These are phyloP conservation scores for Poecile atricapillus DNA, from an alignment of 2,113 vertebrate genomes.

Conservation along the genomic window DNA sequence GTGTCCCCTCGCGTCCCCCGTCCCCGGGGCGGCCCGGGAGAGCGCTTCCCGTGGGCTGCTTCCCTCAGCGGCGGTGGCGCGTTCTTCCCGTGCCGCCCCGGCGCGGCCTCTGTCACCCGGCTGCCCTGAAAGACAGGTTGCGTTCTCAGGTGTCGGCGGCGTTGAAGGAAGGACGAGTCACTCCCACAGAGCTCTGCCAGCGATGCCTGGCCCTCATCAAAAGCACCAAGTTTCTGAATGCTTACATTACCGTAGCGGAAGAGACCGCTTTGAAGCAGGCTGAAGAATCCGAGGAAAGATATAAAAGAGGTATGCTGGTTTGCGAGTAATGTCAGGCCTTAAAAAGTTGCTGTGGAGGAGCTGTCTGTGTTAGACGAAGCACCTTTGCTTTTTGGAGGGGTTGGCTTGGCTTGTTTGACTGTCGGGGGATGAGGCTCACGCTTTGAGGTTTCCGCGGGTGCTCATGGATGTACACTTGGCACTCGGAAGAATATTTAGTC, in stretches of 20 bases:
- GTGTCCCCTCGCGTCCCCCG: accelerated
- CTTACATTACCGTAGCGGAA: constrained; percentile 87
- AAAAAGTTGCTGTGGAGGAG: neutral
- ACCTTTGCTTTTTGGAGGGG: neutral
- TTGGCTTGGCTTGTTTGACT: accelerated
- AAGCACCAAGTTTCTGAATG: constrained; percentile 85
- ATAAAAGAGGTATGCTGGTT: constrained; percentile 74
- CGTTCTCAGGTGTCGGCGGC: constrained; percentile 80
- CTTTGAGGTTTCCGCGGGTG: too few species aligned
- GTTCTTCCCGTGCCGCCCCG: accelerated
- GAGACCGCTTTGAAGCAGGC: constrained; percentile 87
- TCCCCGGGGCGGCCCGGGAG: neutral
- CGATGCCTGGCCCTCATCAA: constrained; percentile 84
- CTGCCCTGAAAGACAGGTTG: neutral
- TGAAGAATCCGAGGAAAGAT: constrained; percentile 80
- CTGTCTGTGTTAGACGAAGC: neutral
- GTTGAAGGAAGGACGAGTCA: constrained; percentile 80
- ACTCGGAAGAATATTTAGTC: accelerated
- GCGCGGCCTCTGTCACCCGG: neutral
- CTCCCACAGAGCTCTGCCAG: constrained; percentile 87
- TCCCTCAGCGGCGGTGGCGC: neutral
- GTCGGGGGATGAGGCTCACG: accelerated
- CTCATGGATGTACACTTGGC: neutral
- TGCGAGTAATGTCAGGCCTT: neutral
- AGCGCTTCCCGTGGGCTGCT: neutral